Base-by-base conservation (phyloP, 2,113 vertebrate species). In the Propithecus coquereli region DNA sequence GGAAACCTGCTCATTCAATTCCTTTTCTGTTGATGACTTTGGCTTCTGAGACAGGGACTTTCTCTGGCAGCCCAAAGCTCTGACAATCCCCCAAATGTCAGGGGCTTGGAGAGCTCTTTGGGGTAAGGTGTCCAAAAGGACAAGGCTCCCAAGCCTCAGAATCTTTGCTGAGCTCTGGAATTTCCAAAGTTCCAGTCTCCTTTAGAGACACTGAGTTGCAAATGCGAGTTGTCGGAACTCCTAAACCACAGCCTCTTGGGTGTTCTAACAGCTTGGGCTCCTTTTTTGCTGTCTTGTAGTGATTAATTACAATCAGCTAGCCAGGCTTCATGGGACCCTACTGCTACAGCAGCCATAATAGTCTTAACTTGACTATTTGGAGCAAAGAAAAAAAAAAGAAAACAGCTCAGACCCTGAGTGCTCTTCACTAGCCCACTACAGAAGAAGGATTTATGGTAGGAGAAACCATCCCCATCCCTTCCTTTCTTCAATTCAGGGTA, bases 1-100 rank as follows among this genome's bases (percentile, higher is more conserved):
- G 79, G 95, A 97, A 97, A 96, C 89, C 83, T 96, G 95, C 87
- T 97, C 95, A 59, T 90, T 97, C 92, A 90, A 85, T 96, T 97
- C 83, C 83, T 71, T 90, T 43, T 96, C 65, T 76, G 83, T 97
- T 97, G 95, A 97, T 97, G 97, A 96, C 83, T 97, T 97, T 98
- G 97, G 97, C 97, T 96, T 87, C 94, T 43, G 79, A 96, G 90
- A 86, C 94, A 95, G 76, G 97, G 47, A 85, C 68, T 97, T 96
- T 95, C 95, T 95, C 96, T 97, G 96, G 97, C 94, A 0, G 92
- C 82, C 43, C 90, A 68, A 74, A 84, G 25, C 57, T 90, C 96
- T 97, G 83, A 97, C 96, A 95, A 96, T 97, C 90, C 90, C 94
- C 95, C 90, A 98, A 98, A 98, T 98, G 96, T 97, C 97, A 97